Evolutionary conservation across 2,113 vertebrate species (phyloP).

Genomic region (Coptodon bakossiorum): DNA sequence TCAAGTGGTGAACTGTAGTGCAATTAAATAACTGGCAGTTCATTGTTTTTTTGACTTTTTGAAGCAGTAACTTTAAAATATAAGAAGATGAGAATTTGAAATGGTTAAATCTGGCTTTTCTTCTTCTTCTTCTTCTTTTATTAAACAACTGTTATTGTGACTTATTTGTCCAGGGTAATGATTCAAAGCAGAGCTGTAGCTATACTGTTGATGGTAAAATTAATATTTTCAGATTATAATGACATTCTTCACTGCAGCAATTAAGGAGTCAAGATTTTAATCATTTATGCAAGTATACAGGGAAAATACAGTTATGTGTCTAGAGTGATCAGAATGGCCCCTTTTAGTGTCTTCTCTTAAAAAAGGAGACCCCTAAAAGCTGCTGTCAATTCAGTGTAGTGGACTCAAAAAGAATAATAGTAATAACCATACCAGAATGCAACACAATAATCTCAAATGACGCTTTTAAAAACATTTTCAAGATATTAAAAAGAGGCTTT

Average conservation of each 20-base stretch:
- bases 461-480: not conserved
- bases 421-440: not conserved
- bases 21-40: not conserved
- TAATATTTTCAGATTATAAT: not conserved
- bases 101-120: not conserved
- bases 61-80: not conserved
- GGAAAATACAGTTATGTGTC: not conserved
- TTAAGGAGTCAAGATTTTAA: not conserved
- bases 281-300: not conserved
- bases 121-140: not conserved
- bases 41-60: not conserved
- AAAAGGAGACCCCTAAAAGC: not conserved
- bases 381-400: not conserved
- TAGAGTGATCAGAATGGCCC: not conserved
- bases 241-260: not conserved
- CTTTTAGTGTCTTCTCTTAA: not conserved
- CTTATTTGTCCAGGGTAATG: not conserved
- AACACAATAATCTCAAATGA: not conserved
- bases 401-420: not conserved
- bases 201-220: not conserved
- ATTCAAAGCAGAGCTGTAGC: not conserved
- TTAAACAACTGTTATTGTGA: not conserved
- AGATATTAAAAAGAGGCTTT: not conserved
- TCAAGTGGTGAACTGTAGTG: not conserved
- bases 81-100: not conserved